Base-by-base conservation (phyloP, 2,888 invertebrate genomes). In the Campaea margaritaria region DNA sequence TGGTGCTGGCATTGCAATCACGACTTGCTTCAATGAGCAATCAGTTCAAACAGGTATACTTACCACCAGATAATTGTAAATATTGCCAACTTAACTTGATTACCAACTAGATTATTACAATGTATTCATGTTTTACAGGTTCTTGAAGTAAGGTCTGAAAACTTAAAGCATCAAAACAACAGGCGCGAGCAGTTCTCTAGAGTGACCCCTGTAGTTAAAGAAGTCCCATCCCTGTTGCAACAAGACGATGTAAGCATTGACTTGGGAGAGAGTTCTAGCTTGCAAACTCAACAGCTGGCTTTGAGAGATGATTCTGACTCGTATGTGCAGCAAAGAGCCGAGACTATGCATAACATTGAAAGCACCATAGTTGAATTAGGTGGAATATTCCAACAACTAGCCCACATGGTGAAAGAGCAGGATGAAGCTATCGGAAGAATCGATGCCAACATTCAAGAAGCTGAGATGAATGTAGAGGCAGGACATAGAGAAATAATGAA, bases 261-360 rank as follows among this genome's bases (percentile, higher is more conserved):
- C 82, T 94, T 99, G 89, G 97, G 96, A 53, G 94, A 94, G 61
- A 87, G 93, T 16, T 76, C 74, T 73, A 89, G 65, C 85, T 87
- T 79, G 63, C 82, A 86, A 75, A 74, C 93, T 89, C 83, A 96
- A 75, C 95, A 97, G 72, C 91, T 96, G 71, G 93, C 96, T 45
- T 93, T 97, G 75, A 96, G 97, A 77, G 97, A 98, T 87, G 96
- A 97, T 85, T 95, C 96, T 49, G 98, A 99, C 79, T 94, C 96
- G 47, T 99, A 99, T 91, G 94, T 99, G 41, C 97, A 97, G 78
- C 96, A 96, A 77, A 94, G 99, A 75, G 98, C 98, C 39, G 98
- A 99, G 85, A 98, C 99, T 0, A 99, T 99, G 99, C 98, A 99
- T 86, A 99, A 97, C 83, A 99, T 99, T 79, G 99, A 99, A 89